A percentile compares a stretch with the other conserved stretches of the same genome.
phyloP scores from a whole-genome alignment of 2,888 invertebrate genomes.

The Leucophenga maculata region DNA sequence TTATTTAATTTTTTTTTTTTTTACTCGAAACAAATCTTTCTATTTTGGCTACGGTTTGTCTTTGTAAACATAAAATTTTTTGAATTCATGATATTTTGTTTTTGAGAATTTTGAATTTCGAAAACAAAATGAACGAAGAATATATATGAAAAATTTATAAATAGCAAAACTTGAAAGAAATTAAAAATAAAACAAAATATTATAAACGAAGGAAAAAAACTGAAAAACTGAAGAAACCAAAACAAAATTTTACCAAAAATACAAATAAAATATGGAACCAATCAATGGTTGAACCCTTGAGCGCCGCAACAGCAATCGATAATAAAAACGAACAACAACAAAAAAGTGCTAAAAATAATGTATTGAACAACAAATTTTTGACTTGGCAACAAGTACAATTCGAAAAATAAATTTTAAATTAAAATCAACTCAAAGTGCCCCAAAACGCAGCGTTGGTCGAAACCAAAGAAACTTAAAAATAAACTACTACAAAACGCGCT shows the following conservation, averaged over 20 bases:
- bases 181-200: conserved; percentile 46
- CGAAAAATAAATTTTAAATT: conserved; percentile 1
- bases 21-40: neutral
- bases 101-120: conserved; percentile 7
- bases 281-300: conserved; percentile 58
- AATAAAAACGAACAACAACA: conserved; percentile 48
- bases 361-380: conserved; percentile 32
- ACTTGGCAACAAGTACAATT: conserved; percentile 45
- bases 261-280: conserved; percentile 52
- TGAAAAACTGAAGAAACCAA: conserved; percentile 32
- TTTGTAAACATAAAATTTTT: conserved; percentile 13
- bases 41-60: neutral
- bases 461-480: conserved; percentile 28
- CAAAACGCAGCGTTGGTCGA: conserved; percentile 60
- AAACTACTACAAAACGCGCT: conserved; percentile 32
- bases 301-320: conserved; percentile 30
- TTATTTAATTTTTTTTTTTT: conserved; percentile 39
- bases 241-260: conserved; percentile 24
- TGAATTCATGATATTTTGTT: conserved; percentile 1
- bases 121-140: neutral
- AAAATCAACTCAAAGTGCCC: conserved; percentile 5
- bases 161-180: conserved; percentile 52
- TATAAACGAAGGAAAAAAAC: conserved; percentile 29
- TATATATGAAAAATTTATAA: conserved; percentile 44
- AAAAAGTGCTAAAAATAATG: conserved; percentile 17